Percentiles rank a stretch among this genome's conserved stretches.
These are phyloP conservation scores for Ophiothrix spiculata DNA, from an alignment of 35 echinoderm and acorn worm species.

Conservation along the genomic window DNA sequence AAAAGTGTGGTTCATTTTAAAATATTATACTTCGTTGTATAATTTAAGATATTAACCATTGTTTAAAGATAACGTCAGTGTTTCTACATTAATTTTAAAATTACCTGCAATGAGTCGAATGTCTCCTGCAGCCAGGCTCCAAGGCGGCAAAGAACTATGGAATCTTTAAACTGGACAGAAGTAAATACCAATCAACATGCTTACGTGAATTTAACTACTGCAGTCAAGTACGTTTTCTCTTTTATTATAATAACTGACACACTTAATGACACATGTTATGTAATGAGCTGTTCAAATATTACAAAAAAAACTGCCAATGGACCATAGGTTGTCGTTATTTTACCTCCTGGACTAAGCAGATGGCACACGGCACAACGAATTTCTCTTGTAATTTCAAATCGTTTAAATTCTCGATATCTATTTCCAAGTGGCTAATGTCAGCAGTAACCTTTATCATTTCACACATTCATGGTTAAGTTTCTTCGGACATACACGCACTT, in stretches of 20 bases:
- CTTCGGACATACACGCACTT: no score
- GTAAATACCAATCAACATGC: not conserved
- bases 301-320: not conserved
- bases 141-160: conserved; percentile 48
- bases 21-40: no score
- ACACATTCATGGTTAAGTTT: no score
- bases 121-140: conserved; percentile 52
- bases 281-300: not conserved
- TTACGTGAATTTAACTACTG: not conserved
- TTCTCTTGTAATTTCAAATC: no score
- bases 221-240: not conserved
- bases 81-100: no score
- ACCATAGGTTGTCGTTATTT: not conserved
- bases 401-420: no score
- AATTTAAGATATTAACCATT: no score
- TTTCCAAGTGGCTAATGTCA: no score
- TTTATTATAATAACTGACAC: not conserved
- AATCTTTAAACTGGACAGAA: conserved; percentile 29
- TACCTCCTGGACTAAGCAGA: not conserved
- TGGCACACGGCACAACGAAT: no score
- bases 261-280: not conserved
- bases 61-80: no score
- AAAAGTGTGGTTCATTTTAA: no score
- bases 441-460: no score
- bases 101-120: conserved; percentile 50